These are phyloP conservation scores for Monopis laevigella DNA, from an alignment of 2,888 invertebrate species.

Conservation along the genomic window DNA sequence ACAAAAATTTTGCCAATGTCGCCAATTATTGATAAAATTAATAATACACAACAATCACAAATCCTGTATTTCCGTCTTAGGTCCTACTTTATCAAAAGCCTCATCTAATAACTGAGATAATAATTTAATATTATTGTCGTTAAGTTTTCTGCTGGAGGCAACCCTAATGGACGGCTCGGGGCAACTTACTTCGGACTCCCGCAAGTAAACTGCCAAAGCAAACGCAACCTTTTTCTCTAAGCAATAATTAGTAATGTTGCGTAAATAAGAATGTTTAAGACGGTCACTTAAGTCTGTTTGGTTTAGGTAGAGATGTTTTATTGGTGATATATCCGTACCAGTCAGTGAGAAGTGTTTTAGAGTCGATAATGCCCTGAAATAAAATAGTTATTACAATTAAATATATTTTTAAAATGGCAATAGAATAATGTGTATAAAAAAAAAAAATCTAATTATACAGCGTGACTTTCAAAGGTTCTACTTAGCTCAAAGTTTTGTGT, in stretches of 20 bases:
- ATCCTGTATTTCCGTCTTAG: slow-evolving; percentile 35
- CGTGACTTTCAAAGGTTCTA: no score
- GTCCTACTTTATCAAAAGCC: slow-evolving; percentile 47
- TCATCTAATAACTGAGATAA: slow-evolving; percentile 44
- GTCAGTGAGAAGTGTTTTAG: slow-evolving; percentile 58
- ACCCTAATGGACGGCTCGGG: slow-evolving; percentile 79
- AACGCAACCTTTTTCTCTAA: slow-evolving; percentile 74
- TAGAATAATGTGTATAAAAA: no score
- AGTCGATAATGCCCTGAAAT: slow-evolving; percentile 42
- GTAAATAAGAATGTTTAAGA: slow-evolving; percentile 63
- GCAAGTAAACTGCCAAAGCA: slow-evolving; percentile 74
- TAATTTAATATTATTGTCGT: slow-evolving; percentile 67
- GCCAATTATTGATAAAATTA: no score
- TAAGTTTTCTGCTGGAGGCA: slow-evolving; percentile 72
- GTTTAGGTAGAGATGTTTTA: slow-evolving; percentile 77
- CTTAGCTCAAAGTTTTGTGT: no score
- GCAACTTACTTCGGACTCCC: slow-evolving; percentile 70
- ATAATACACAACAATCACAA: slow-evolving; percentile 20
- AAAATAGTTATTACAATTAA: no score
- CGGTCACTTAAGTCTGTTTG: slow-evolving; percentile 48
- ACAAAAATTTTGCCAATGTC: no score
- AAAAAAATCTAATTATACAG: no score
- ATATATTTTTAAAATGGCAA: no score
- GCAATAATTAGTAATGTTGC: slow-evolving; percentile 72
- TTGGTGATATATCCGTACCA: slow-evolving; percentile 74